Conservation (phyloP, 2,797 vertebrate genomes). For the Chrosomus eos region DNA sequence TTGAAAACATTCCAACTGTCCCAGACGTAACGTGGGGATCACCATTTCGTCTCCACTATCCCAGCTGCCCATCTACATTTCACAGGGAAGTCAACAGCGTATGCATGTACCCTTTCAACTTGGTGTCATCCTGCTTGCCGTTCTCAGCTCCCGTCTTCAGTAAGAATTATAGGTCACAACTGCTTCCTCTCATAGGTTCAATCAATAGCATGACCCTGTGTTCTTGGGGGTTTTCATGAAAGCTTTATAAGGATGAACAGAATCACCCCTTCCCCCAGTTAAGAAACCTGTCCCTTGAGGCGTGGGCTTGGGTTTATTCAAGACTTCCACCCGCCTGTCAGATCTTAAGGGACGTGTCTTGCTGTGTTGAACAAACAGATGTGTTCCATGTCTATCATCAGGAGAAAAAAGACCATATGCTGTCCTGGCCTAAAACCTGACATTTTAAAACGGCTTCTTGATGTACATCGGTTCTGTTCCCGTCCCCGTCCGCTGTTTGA, state of each 20-base stretch:
- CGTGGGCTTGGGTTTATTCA: slow-evolving; percentile 14
- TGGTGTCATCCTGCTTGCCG: slow-evolving; percentile 13
- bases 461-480: slow-evolving; percentile 36
- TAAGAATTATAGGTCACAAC: slow-evolving; percentile 35
- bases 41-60: slow-evolving; percentile 36
- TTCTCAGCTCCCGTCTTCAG: slow-evolving; percentile 1
- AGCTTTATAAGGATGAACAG: slow-evolving; percentile 27
- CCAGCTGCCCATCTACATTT: slow-evolving; percentile 50
- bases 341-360: slow-evolving; percentile 19
- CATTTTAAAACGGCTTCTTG: slow-evolving; percentile 46
- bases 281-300: slow-evolving; percentile 34
- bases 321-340: slow-evolving; percentile 26
- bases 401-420: slow-evolving; percentile 43
- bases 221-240: slow-evolving; percentile 33
- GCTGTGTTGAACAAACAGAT: slow-evolving; percentile 46
- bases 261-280: slow-evolving; percentile 48
- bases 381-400: slow-evolving; percentile 39
- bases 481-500: slow-evolving; percentile 34
- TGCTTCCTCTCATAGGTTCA: slow-evolving; percentile 23
- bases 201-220: slow-evolving; percentile 21
- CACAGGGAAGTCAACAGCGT: slow-evolving; percentile 18
- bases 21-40: slow-evolving; percentile 39
- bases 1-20: slow-evolving; percentile 48
- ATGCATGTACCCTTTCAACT: slow-evolving; percentile 14
- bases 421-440: slow-evolving; percentile 43